A percentile compares a stretch with the other conserved stretches of the same genome.
These are phyloP conservation scores for Lepidochrysops patricia DNA, from an alignment of 2,888 invertebrate genomes.

Conservation along the genomic window DNA sequence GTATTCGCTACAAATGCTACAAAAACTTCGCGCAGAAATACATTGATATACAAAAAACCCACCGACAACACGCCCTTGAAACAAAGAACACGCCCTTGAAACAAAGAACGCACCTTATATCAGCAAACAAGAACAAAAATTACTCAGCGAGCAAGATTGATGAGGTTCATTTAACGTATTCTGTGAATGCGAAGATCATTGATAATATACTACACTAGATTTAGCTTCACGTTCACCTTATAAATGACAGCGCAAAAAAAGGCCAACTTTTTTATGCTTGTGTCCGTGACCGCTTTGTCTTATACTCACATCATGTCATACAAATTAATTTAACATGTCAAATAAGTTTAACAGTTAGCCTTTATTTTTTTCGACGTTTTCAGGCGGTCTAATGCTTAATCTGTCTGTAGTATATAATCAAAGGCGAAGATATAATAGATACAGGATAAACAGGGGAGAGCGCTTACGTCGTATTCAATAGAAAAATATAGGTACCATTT, in stretches of 20 bases:
- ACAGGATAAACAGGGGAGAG: neutral
- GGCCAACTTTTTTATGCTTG: too few relatives aligned
- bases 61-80: neutral
- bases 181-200: neutral
- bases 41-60: neutral
- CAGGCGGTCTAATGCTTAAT: too few relatives aligned
- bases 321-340: too few relatives aligned
- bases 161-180: neutral
- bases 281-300: too few relatives aligned
- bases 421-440: neutral
- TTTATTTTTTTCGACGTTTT: too few relatives aligned
- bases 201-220: too few relatives aligned
- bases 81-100: neutral
- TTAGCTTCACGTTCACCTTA: too few relatives aligned
- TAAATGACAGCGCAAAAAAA: too few relatives aligned
- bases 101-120: conserved; percentile 10
- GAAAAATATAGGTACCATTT: neutral
- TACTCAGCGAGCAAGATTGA: conserved; percentile 8
- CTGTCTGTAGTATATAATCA: too few relatives aligned
- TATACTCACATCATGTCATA: too few relatives aligned
- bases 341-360: too few relatives aligned
- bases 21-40: neutral
- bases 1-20: neutral
- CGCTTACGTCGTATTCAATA: neutral
- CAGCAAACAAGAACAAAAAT: conserved; percentile 12